Base-by-base conservation (phyloP, 2,888 invertebrate species). In the Orthonychiurus folsomi region DNA sequence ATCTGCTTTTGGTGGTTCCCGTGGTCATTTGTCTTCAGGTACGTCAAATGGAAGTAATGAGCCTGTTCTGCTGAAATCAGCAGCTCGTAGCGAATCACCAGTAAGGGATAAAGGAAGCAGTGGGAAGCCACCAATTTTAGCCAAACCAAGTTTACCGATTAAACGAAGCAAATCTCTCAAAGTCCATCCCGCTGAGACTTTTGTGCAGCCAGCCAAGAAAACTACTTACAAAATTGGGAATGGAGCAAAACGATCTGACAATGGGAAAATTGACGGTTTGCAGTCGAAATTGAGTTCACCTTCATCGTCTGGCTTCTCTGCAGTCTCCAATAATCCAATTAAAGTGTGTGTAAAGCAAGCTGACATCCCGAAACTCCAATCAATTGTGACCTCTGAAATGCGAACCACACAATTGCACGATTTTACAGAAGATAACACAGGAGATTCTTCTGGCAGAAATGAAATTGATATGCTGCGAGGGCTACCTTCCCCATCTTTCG, bases 101-200 rank as follows among this genome's bases (percentile, higher is more conserved):
- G 25, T 48, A 25, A 15, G 26, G 21, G 53, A 62, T n/a, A 54
- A 24, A 5, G 24, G 25, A 23, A n/a, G 54, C 1, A 70, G 65
- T 50, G 57, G 60, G 1, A 71, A 73, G 56, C 71, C 71, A 2
- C 62, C 69, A 0, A 50, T 71, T 2, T 53, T 68, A 12, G 60
- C 68, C 12, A 74, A 74, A 57, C 76, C 76, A 3, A 71, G 69
- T 50, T 65, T 75, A 26, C 74, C 75, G 2, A 74, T 78, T 21
- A 78, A 77, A 63, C 70, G 78, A 28, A 77, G 77, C 69, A 78
- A 77, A 68, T 78, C 78, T 15, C 69, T 78, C 26, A 76, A 77
- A 72, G 74, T 75, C 2, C 62, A 50, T 56, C 56, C 56, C 21
- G 9, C 9, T 25, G 50, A 50, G 23, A 48, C 59, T 59, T 26